Evolutionary conservation across 2,113 vertebrate genomes (phyloP).

Genomic region (Turdus rufiventris): DNA sequence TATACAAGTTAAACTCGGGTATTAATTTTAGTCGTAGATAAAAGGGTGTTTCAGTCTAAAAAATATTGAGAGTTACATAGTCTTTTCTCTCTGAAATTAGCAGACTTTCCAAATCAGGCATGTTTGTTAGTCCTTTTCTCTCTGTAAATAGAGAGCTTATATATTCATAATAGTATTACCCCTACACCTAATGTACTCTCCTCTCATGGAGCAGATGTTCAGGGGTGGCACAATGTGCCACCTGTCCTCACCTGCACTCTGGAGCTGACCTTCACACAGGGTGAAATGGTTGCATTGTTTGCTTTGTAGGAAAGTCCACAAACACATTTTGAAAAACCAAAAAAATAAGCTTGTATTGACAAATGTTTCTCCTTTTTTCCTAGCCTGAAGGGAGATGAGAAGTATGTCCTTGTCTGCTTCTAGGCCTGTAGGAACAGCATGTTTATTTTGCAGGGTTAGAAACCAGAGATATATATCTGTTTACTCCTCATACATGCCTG

Average conservation of each 20-base stretch:
- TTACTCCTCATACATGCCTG: neutral
- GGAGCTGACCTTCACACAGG: neutral
- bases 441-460: neutral
- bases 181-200: accelerated
- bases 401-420: neutral
- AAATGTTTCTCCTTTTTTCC: neutral
- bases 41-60: neutral
- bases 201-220: neutral
- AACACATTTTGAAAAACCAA: neutral
- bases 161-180: neutral
- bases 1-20: neutral
- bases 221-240: neutral
- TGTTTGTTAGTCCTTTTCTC: neutral
- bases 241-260: neutral
- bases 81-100: neutral
- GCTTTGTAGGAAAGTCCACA: neutral
- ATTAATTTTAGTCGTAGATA: neutral
- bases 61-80: neutral
- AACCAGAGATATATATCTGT: neutral
- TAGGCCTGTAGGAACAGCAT: neutral
- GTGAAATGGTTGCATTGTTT: neutral
- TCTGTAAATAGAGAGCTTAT: neutral
- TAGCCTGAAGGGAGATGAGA: neutral
- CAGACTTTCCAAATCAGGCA: neutral
- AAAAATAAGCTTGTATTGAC: neutral